Percentiles rank a stretch among this genome's conserved stretches.
Evolutionary conservation across 2,113 vertebrate species (phyloP).

Genomic region (Nettapus auritus): DNA sequence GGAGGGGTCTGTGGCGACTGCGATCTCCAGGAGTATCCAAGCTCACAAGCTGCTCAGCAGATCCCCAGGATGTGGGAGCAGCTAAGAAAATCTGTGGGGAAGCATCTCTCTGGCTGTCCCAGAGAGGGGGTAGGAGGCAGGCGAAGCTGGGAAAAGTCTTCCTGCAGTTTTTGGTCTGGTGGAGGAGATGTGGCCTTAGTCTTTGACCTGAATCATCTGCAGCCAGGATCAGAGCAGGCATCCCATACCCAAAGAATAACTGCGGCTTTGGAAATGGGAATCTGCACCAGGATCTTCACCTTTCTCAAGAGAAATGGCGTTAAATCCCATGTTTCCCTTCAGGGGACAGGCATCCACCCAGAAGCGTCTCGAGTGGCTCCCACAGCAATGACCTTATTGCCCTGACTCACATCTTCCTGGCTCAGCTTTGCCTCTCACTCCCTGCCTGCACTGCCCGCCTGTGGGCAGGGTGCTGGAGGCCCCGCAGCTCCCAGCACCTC

Average conservation of each 20-base stretch:
- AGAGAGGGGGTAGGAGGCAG: background rate
- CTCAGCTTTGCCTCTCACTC: background rate
- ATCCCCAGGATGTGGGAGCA: background rate
- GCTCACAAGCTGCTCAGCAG: background rate
- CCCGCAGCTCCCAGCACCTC: background rate
- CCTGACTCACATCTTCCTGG: conserved; percentile 50
- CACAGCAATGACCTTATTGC: conserved; percentile 29
- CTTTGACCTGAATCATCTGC: background rate
- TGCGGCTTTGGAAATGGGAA: background rate
- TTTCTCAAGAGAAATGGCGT: background rate
- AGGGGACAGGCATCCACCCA: background rate
- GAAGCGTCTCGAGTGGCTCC: background rate
- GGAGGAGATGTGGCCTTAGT: background rate
- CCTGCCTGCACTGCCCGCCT: background rate
- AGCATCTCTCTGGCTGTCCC: background rate
- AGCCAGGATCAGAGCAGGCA: background rate
- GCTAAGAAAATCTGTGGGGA: background rate
- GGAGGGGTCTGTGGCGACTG: background rate
- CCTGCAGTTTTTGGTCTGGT: rapidly evolving
- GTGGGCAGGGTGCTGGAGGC: background rate
- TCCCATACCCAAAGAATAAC: background rate
- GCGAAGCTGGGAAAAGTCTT: background rate
- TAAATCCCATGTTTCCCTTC: background rate
- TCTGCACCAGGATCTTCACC: background rate
- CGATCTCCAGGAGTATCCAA: background rate